Percentiles rank a stretch among this genome's conserved stretches.
These are phyloP conservation scores for Heliconius congener DNA, from an alignment of 1,140 invertebrate genomes.

Conservation along the genomic window DNA sequence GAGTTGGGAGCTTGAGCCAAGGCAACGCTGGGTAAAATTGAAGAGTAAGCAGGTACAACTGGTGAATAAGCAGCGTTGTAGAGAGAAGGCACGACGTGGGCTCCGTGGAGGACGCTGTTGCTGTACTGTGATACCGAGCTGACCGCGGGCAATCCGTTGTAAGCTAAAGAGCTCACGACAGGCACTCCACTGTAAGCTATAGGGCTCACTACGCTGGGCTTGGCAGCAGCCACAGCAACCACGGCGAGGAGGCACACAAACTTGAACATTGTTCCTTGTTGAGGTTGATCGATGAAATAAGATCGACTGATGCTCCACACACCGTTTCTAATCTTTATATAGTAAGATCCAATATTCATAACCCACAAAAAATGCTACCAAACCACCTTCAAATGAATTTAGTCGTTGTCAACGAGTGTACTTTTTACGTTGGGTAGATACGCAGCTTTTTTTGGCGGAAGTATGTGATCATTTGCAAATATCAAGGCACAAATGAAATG, in stretches of 20 bases:
- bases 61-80: slow-evolving; percentile 49
- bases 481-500: slow-evolving; percentile 26
- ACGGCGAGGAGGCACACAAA: slow-evolving; percentile 72
- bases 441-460: slow-evolving; percentile 40
- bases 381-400: slow-evolving; percentile 64
- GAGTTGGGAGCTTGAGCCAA: slow-evolving; percentile 60
- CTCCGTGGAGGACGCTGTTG: slow-evolving; percentile 64
- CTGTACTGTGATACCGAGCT: slow-evolving; percentile 74
- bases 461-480: slow-evolving; percentile 31
- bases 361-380: slow-evolving; percentile 55
- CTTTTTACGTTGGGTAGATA: slow-evolving; percentile 31
- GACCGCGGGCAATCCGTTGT: slow-evolving; percentile 53
- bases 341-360: slow-evolving; percentile 35
- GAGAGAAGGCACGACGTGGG: slow-evolving; percentile 51
- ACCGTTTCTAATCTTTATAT: slow-evolving; percentile 58
- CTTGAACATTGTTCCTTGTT: slow-evolving; percentile 81
- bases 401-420: slow-evolving; percentile 37
- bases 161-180: slow-evolving; percentile 63
- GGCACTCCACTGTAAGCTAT: slow-evolving; percentile 58
- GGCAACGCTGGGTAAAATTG: background rate
- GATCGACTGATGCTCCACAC: slow-evolving; percentile 66
- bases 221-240: slow-evolving; percentile 69
- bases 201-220: slow-evolving; percentile 67
- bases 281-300: slow-evolving; percentile 56
- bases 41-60: slow-evolving; percentile 32